Evolutionary conservation across 1,140 invertebrate species (phyloP).

Genomic region (Plectrocnemia conspersa): DNA sequence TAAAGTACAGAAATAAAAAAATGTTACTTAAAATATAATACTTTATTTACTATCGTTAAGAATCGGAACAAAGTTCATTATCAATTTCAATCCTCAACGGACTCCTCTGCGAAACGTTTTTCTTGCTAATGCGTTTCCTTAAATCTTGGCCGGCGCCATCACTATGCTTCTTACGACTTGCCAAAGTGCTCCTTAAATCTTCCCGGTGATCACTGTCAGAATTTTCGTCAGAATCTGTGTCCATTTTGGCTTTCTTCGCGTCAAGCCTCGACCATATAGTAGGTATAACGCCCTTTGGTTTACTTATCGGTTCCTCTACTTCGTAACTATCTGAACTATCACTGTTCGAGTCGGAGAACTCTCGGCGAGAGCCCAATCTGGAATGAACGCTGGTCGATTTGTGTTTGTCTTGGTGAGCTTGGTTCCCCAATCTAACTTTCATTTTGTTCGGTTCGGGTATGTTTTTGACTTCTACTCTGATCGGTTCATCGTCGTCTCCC

Average conservation of each 20-base stretch:
- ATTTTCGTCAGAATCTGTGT: constrained; percentile 34
- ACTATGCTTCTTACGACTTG: constrained; percentile 4
- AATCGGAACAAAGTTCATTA: constrained; percentile 39
- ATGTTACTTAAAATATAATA: background rate
- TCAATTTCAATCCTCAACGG: constrained; percentile 49
- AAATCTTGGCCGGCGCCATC: constrained; percentile 17
- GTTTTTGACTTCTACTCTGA: constrained; percentile 27
- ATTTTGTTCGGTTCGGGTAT: too few species aligned
- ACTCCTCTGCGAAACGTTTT: constrained; percentile 41
- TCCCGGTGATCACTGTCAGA: constrained; percentile 19
- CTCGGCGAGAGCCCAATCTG: constrained; percentile 23
- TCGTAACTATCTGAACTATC: constrained; percentile 43
- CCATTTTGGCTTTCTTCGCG: constrained; percentile 42
- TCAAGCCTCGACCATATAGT: constrained; percentile 59
- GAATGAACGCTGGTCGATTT: constrained; percentile 3
- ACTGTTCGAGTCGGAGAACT: constrained; percentile 31
- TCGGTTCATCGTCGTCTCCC: constrained; percentile 14
- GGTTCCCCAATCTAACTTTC: too few species aligned
- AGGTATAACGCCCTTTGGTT: constrained; percentile 43
- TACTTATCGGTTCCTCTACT: constrained; percentile 38
- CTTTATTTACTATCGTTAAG: background rate
- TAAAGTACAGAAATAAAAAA: background rate
- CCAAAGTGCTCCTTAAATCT: constrained; percentile 21
- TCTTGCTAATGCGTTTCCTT: constrained; percentile 42
- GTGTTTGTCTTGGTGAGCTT: too few species aligned